Evolutionary conservation across 2,888 invertebrate genomes (phyloP).

Genomic region (Anagyrus pseudococci): DNA sequence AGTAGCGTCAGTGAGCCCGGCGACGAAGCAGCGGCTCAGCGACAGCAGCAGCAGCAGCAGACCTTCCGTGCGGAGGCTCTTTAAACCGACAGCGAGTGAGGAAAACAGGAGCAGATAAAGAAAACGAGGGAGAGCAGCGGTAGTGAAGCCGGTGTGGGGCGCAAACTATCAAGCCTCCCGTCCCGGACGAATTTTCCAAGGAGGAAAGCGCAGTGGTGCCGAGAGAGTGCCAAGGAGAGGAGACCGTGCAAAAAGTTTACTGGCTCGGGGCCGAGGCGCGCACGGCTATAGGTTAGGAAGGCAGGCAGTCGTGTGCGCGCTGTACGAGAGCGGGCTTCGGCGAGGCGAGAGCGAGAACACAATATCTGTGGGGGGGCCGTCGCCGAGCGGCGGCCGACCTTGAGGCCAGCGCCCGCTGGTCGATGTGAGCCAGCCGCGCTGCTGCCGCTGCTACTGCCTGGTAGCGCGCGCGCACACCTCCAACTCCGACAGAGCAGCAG

Average conservation of each 20-base stretch:
- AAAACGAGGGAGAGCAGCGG: too few relatives aligned
- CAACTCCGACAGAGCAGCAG: neutral
- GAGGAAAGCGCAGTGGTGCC: neutral
- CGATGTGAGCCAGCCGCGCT: neutral
- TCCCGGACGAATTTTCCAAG: neutral
- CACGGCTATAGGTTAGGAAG: too few relatives aligned
- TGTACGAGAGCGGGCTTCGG: neutral
- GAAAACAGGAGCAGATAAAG: too few relatives aligned
- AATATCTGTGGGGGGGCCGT: too few relatives aligned
- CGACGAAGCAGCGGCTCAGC: neutral
- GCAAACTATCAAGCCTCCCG: neutral
- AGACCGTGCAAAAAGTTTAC: too few relatives aligned
- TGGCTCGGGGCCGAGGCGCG: too few relatives aligned
- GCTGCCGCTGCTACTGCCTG: neutral
- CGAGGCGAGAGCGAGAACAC: neutral
- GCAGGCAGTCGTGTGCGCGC: too few relatives aligned
- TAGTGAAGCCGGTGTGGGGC: neutral
- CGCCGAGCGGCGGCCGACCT: constrained; percentile 17
- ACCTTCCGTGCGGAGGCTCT: neutral
- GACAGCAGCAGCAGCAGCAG: neutral
- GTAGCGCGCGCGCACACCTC: neutral
- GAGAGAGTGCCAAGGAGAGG: neutral
- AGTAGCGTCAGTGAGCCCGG: neutral
- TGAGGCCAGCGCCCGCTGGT: constrained; percentile 16
- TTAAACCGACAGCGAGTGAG: neutral